A percentile compares a stretch with the other conserved stretches of the same genome.
phyloP scores from a whole-genome alignment of 2,797 vertebrate species.

The Smutsia gigantea region DNA sequence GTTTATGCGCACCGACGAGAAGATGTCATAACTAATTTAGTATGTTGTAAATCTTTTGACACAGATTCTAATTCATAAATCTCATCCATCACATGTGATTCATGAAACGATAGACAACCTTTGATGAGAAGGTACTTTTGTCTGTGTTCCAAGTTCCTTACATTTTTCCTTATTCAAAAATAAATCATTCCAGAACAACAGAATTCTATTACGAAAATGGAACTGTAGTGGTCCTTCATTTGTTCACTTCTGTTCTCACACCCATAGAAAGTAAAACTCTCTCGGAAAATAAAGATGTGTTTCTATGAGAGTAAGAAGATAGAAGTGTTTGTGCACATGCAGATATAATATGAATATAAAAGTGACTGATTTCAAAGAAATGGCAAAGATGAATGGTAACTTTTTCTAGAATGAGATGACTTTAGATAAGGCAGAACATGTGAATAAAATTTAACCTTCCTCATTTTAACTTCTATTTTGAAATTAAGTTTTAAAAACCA shows the following conservation, averaged over 20 bases:
- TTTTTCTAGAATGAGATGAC: slow-evolving; percentile 39
- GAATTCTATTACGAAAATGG: slow-evolving; percentile 84
- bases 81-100: slow-evolving; percentile 89
- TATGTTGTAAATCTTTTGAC: slow-evolving; percentile 88
- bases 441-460: background rate
- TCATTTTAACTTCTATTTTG: slow-evolving; percentile 37
- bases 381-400: background rate
- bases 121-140: slow-evolving; percentile 89
- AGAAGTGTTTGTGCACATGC: background rate
- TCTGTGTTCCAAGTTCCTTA: slow-evolving; percentile 87
- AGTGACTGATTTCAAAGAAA: slow-evolving; percentile 25
- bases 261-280: slow-evolving; percentile 60
- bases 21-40: slow-evolving; percentile 90
- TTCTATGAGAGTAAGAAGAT: background rate
- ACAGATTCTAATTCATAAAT: slow-evolving; percentile 89
- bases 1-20: slow-evolving; percentile 85
- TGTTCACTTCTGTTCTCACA: slow-evolving; percentile 80
- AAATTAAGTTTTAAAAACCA: slow-evolving; percentile 5
- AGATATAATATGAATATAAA: background rate
- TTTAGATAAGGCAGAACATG: background rate
- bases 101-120: slow-evolving; percentile 89
- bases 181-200: slow-evolving; percentile 87
- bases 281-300: slow-evolving; percentile 57
- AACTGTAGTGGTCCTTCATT: slow-evolving; percentile 69
- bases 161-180: slow-evolving; percentile 85